Evolutionary conservation across 2,797 vertebrate species (phyloP).

Genomic region (Melanogrammus aeglefinus): DNA sequence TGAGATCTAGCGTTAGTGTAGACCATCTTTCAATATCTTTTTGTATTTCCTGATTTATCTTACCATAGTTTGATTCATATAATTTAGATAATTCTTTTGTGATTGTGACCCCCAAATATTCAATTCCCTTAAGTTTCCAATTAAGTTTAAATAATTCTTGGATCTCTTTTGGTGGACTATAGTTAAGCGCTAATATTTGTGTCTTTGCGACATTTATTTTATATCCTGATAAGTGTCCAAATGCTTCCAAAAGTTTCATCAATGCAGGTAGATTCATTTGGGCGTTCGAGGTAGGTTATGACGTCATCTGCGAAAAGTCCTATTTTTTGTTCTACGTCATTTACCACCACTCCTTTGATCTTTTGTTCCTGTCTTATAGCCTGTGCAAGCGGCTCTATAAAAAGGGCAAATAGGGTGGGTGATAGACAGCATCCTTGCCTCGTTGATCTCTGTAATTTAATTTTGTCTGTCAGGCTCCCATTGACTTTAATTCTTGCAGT

Average conservation of each 20-base stretch:
- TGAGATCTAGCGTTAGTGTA: slow-evolving; percentile 14
- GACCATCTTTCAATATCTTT: slow-evolving; percentile 19
- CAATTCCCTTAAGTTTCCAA: slow-evolving; percentile 11
- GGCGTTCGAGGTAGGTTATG: neutral
- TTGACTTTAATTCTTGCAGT: no score
- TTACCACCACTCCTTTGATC: no score
- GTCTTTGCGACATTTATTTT: slow-evolving; percentile 24
- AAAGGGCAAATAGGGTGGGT: no score
- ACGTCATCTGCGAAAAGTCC: slow-evolving; percentile 18
- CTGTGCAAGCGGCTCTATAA: no score
- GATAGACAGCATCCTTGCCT: no score
- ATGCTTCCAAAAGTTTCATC: slow-evolving; percentile 9
- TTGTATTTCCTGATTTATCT: slow-evolving; percentile 12
- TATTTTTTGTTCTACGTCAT: neutral
- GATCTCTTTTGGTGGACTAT: neutral
- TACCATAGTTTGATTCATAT: slow-evolving; percentile 6
- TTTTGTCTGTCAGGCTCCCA: no score
- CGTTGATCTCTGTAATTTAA: no score
- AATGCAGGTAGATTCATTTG: neutral
- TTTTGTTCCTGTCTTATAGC: no score
- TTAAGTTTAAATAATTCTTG: slow-evolving; percentile 9
- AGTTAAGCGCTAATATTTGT: slow-evolving; percentile 16
- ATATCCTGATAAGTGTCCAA: neutral
- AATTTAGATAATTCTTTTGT: slow-evolving; percentile 7
- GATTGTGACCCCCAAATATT: slow-evolving; percentile 18